Conservation (phyloP, 2,888 invertebrate genomes). For the Acleris holmiana region DNA sequence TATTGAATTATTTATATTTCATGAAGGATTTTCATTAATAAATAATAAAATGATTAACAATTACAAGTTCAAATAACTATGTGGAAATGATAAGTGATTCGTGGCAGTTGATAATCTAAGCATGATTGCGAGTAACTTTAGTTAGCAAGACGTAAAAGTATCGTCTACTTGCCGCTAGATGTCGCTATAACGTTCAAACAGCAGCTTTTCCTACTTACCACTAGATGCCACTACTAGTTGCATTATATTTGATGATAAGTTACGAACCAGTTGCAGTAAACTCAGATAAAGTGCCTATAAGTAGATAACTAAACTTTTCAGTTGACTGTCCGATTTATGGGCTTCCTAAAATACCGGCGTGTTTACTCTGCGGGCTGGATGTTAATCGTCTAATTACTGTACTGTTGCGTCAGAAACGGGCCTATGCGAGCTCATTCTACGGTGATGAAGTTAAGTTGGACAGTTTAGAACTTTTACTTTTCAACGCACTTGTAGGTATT, state of each 20-base stretch:
- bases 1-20: no score
- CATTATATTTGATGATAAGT: slow-evolving; percentile 24
- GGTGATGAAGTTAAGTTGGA: slow-evolving; percentile 20
- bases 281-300: slow-evolving; percentile 42
- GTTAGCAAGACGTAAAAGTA: no score
- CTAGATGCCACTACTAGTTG: slow-evolving; percentile 51
- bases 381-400: slow-evolving; percentile 38
- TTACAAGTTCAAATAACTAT: no score
- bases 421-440: slow-evolving; percentile 28
- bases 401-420: slow-evolving; percentile 38
- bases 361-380: slow-evolving; percentile 54
- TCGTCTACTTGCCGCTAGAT: slow-evolving; percentile 25
- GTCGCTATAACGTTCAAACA: neutral
- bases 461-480: neutral
- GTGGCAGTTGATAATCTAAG: neutral
- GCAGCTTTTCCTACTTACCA: slow-evolving; percentile 43
- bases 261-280: slow-evolving; percentile 40
- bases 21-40: no score
- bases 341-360: slow-evolving; percentile 57
- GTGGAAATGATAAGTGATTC: neutral
- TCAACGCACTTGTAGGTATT: neutral
- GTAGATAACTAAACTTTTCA: slow-evolving; percentile 53
- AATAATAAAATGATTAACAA: no score
- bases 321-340: slow-evolving; percentile 60
- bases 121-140: neutral